Conservation (phyloP, 2,888 invertebrate genomes). For the Lasius fuliginosus region DNA sequence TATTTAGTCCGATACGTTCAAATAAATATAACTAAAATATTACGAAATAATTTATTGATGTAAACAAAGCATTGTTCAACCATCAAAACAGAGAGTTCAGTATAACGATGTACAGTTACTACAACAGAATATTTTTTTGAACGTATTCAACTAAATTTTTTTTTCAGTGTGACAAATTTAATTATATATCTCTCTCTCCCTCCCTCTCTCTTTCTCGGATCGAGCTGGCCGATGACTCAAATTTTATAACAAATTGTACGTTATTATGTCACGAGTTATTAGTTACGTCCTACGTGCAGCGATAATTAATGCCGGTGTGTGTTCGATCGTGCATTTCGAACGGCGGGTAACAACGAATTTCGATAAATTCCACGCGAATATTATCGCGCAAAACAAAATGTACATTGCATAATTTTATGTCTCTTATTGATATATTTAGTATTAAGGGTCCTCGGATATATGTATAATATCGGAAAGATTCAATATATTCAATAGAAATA, state of each 20-base stretch:
- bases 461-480: neutral
- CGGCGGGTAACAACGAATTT: slow-evolving; percentile 13
- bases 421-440: slow-evolving; percentile 9
- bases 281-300: slow-evolving; percentile 22
- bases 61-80: no score
- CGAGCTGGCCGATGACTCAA: slow-evolving; percentile 2
- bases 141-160: no score
- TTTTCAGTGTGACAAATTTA: slow-evolving; percentile 43
- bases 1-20: no score
- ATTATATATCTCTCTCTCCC: neutral
- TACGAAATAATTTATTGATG: no score
- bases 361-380: slow-evolving; percentile 20
- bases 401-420: neutral
- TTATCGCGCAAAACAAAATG: neutral
- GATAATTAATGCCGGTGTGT: slow-evolving; percentile 22
- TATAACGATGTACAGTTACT: no score
- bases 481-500: neutral
- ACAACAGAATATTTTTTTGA: no score
- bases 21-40: no score
- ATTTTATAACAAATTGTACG: slow-evolving; percentile 41
- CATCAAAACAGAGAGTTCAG: no score
- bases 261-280: slow-evolving; percentile 48
- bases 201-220: neutral
- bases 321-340: neutral
- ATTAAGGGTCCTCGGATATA: neutral